Evolutionary conservation across 2,797 vertebrate species (phyloP), one percentile per base, ranked within the genome.

Genomic region (Cheirogaleus major): DNA sequence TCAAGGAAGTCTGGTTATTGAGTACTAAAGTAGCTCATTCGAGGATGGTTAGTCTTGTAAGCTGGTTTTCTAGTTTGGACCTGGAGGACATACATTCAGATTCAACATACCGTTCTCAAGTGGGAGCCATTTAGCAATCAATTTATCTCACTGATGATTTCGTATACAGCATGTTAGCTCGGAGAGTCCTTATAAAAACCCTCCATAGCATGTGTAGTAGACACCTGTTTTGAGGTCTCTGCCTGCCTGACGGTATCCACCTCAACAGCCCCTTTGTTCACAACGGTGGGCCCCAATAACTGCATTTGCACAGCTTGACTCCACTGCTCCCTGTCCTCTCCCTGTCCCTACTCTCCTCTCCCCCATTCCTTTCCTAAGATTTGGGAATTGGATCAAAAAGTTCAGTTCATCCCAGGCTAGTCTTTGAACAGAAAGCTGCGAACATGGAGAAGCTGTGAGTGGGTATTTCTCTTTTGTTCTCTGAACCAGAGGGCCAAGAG

Each of bases 361-460:
- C 12, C 5, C 22, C 0, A 27, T 45, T 50, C 12, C 20, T 96
- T 32, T 83, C 83, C 32, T 48, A 79, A 43, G 30, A 85, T 90
- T 76, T 96, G 35, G 38, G 15, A 92, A 70, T 93, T 89, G 6
- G 35, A 57, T 83, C 0, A 38, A 75, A 95, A 89, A n/a, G 86
- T 61, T 78, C 50, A 38, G 0, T 78, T 59, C 63, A 10, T 82
- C 48, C 55, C 32, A 5, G 27, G 13, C 4, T 50, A 30, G 23
- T 25, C 59, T 95, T 25, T 70, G 69, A 70, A 70, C 30, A 70
- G 82, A 95, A 80, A 78, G 52, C 10, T 57, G 2, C 52, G 59
- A 75, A 83, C 8, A 35, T 45, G 61, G 45, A 89, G 81, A 57
- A 50, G 13, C 43, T 78, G 4, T 67, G 18, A 35, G 8, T 41